Base-by-base conservation (phyloP, 1,140 invertebrate species). In the Penaeus chinensis region DNA sequence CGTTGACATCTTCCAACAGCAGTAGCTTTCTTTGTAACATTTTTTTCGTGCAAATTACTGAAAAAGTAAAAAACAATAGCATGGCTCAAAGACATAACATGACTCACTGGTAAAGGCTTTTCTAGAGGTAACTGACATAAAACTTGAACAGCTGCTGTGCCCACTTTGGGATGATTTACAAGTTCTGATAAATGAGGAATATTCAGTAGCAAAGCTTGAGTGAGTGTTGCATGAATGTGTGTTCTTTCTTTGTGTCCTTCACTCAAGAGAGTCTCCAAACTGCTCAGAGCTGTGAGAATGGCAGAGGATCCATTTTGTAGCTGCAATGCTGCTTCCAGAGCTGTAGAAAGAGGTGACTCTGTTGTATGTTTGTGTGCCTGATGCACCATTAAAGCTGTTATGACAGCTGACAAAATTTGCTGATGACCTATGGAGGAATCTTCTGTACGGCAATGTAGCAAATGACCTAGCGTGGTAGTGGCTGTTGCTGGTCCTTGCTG, bases 61-160 rank as follows among this genome's bases (percentile, higher is more conserved):
- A 90, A 90, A 62, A 91, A 90, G 61, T 90, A 89, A 54, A 89
- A 89, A 71, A 90, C 89, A 20, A 86, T 86, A 60, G 89, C 89
- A 82, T 91, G 89, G 54, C 87, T 86, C 13, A 91, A 61, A 47
- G 74, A 76, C 27, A 88, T 71, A 19, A 89, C 65, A 80, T 90
- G 89, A 32, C 89, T 71, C 27, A 90, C 79, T 65, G 90, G 74
- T 16, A 91, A 78, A 18, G 89, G 88, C 32, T 87, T 86, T 61
- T 88, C 86, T 22, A 90, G 19, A 37, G 89, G 88, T 37, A 90
- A 62, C 60, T 90, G 85, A 78, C 84, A 80, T 2, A 90, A 62
- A 24, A 90, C 81, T 20, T 71, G 90, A 61, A 89, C 84, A 87
- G 84, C 90, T 82, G 89, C 83, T 89, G 82, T 78, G 74, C 90